Evolutionary conservation across 2,113 vertebrate species (phyloP), one percentile per base, ranked within the genome.

Genomic region (Coptodon rendalli): DNA sequence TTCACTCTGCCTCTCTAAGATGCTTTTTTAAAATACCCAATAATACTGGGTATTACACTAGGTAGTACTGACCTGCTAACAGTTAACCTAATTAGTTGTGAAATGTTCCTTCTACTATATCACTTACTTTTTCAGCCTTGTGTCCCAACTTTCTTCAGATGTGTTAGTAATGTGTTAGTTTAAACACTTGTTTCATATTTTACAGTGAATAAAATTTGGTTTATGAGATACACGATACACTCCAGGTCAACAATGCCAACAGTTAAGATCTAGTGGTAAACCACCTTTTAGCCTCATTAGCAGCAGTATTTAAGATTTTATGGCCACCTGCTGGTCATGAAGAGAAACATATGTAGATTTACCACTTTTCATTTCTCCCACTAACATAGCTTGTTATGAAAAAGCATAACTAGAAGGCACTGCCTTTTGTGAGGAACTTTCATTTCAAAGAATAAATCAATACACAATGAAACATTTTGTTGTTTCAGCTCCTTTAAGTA

Each of bases 241-340:
- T 45, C 3, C 38, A 45, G n/a, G 24, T 71, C 66, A 71, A 22
- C n/a, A 29, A 7, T 2, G 9, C 8, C 24, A 48, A 14, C 48
- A 79, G 11, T n/a, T 22, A 50, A 22, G 27, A 76, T 79, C 76
- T 16, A 79, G 6, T 13, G 0, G 0, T 12, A 19, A 31, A 52
- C 45, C 45, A n/a, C 45, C 6, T 31, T 16, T 45, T 38, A 34
- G 3, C 13, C 13, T n/a, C n/a, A 52, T 13, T 11, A 38, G n/a
- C 52, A 24, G 63, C 16, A 53, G 22, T 11, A 7, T 14, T n/a
- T 2, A 53, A 40, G 50, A 4, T 22, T 50, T 22, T 88, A 14
- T 8, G 12, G 81, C 92, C 93, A 81, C 80, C 92, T 93, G 7
- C 63, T 92, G 93, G 93, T 54, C 78, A 91, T 13, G 2, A 27